These are phyloP conservation scores for Meiosimyza decipiens DNA, from an alignment of 2,888 invertebrate species.

Conservation along the genomic window DNA sequence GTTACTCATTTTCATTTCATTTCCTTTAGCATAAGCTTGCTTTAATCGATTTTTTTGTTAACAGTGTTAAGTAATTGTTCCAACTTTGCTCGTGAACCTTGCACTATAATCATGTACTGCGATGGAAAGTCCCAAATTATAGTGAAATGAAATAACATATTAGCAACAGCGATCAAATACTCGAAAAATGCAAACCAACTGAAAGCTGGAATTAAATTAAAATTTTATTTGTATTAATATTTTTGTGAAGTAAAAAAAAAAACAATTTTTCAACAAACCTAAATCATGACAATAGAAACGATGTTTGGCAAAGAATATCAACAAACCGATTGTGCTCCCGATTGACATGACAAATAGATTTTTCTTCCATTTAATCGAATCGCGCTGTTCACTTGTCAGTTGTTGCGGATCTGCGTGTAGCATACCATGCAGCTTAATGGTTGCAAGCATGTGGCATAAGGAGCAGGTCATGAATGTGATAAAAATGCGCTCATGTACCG, in stretches of 20 bases:
- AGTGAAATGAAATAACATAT: conserved; percentile 92
- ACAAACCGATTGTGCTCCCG: conserved; percentile 82
- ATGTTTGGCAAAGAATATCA: conserved; percentile 90
- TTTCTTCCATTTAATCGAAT: conserved; percentile 76
- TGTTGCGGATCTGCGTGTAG: conserved; percentile 55
- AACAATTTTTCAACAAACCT: conserved; percentile 71
- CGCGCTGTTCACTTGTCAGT: conserved; percentile 66
- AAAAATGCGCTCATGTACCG: conserved; percentile 90
- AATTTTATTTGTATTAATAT: conserved; percentile 6
- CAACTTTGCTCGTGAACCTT: conserved; percentile 68
- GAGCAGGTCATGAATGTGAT: conserved; percentile 90
- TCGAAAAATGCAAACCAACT: conserved; percentile 95
- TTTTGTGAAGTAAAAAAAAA: neutral
- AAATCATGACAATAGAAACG: conserved; percentile 88
- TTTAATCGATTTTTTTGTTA: neutral
- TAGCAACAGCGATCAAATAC: conserved; percentile 89
- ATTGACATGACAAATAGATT: conserved; percentile 81
- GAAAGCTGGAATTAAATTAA: conserved; percentile 77
- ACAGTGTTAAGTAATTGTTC: conserved; percentile 50
- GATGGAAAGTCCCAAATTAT: conserved; percentile 88
- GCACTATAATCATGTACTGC: conserved; percentile 81
- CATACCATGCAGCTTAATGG: conserved; percentile 71
- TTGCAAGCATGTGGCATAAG: conserved; percentile 83
- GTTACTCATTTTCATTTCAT: neutral
- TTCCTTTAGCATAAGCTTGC: neutral